A percentile compares a stretch with the other conserved stretches of the same genome.
Conservation (phyloP, 2,113 vertebrate genomes). For the Scophthalmus maximus region DNA sequence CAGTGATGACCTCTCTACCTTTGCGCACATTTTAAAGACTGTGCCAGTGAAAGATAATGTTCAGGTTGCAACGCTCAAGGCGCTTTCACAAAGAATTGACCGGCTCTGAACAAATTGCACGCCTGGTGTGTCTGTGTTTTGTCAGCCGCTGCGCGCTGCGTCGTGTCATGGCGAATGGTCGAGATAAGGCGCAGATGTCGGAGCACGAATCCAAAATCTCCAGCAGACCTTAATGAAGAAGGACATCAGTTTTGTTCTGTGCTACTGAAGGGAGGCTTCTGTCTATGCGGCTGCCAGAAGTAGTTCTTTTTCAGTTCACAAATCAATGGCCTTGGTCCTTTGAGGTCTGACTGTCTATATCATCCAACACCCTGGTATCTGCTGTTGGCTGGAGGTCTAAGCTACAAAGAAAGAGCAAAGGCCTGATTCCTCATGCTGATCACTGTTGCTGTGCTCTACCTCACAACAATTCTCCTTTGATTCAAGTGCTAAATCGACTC, state of each 20-base stretch:
- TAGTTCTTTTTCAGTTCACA: conserved; percentile 31
- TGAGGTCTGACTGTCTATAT: conserved; percentile 40
- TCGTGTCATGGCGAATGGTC: neutral
- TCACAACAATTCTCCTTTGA: conserved; percentile 10
- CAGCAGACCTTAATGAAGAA: conserved; percentile 39
- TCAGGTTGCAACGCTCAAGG: conserved; percentile 21
- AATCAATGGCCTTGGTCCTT: conserved; percentile 31
- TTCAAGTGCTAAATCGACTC: neutral
- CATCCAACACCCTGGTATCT: conserved; percentile 28
- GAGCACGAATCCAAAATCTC: conserved; percentile 21
- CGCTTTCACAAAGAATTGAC: conserved; percentile 40
- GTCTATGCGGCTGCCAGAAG: conserved; percentile 38
- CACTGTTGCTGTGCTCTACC: neutral
- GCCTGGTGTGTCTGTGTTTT: neutral
- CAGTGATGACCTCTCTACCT: conserved; percentile 52
- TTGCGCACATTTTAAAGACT: conserved; percentile 32
- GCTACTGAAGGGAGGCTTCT: conserved; percentile 8
- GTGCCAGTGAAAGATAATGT: conserved; percentile 42
- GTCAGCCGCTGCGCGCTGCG: neutral
- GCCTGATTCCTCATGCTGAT: conserved; percentile 15
- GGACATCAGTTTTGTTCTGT: conserved; percentile 32
- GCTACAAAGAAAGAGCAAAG: conserved; percentile 48
- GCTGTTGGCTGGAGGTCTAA: conserved; percentile 30
- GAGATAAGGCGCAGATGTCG: conserved; percentile 40
- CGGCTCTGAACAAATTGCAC: conserved; percentile 7